Evolutionary conservation across 1,140 invertebrate species (phyloP).

Genomic region (Zaprionus lachaisei): DNA sequence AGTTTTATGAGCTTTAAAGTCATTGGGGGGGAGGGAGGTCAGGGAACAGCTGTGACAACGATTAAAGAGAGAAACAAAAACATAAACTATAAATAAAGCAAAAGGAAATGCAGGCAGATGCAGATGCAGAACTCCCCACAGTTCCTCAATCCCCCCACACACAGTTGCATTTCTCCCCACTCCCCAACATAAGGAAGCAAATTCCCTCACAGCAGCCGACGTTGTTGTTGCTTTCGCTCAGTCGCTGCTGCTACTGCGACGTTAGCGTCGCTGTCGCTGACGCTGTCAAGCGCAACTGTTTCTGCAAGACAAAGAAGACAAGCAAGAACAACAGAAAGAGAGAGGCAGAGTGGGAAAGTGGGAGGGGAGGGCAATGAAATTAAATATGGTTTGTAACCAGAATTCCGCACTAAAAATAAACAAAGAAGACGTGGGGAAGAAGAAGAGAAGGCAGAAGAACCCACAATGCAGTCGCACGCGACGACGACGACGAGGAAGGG

Average conservation of each 20-base stretch:
- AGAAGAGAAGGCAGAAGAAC: not conserved
- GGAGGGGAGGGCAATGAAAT: conserved; percentile 57
- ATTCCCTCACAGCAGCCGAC: conserved; percentile 3
- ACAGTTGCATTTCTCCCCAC: not conserved
- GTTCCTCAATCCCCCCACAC: not conserved
- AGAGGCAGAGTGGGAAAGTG: conserved; percentile 11
- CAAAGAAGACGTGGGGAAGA: conserved; percentile 49
- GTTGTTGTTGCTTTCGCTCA: conserved; percentile 2
- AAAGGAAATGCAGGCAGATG: conserved; percentile 16
- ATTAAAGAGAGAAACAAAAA: conserved; percentile 28
- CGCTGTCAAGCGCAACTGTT: conserved; percentile 62
- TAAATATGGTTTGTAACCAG: conserved; percentile 71
- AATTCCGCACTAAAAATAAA: conserved; percentile 79
- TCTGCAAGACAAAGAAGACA: conserved; percentile 55
- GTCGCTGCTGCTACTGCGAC: not conserved
- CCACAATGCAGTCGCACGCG: conserved; percentile 3
- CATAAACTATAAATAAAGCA: conserved; percentile 56
- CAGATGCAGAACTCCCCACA: not conserved
- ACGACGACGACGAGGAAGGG: not conserved
- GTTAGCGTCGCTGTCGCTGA: not conserved
- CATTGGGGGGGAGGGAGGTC: conserved; percentile 6
- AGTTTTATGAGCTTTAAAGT: conserved; percentile 55
- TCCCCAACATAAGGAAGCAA: conserved; percentile 15
- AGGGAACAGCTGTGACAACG: conserved; percentile 16
- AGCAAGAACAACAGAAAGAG: conserved; percentile 8